phyloP scores from a whole-genome alignment of 2,888 invertebrate genomes.

The Automeris io region DNA sequence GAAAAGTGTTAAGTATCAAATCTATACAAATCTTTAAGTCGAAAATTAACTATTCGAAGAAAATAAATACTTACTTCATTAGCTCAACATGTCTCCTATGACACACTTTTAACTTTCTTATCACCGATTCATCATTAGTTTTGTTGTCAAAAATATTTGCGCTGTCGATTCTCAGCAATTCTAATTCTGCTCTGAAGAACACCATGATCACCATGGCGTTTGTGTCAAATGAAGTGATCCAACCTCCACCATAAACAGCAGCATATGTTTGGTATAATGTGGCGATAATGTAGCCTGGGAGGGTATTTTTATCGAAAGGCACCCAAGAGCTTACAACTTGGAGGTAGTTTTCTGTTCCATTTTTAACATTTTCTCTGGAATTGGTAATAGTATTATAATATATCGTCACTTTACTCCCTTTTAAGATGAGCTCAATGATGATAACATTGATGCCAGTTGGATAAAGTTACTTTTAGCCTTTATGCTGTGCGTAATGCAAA shows the following conservation, averaged over 20 bases:
- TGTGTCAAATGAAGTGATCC: slow-evolving; percentile 62
- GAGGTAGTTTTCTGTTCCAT: slow-evolving; percentile 43
- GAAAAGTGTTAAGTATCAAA: neutral
- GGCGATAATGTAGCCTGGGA: slow-evolving; percentile 41
- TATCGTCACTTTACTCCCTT: too few relatives aligned
- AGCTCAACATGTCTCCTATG: slow-evolving; percentile 48
- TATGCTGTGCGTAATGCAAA: too few relatives aligned
- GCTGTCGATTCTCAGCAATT: slow-evolving; percentile 46
- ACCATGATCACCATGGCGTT: slow-evolving; percentile 63
- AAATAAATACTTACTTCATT: slow-evolving; percentile 41
- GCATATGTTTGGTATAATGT: slow-evolving; percentile 50
- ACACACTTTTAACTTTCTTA: slow-evolving; percentile 39
- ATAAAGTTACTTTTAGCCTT: too few relatives aligned
- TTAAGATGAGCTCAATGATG: too few relatives aligned
- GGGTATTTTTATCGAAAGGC: slow-evolving; percentile 50
- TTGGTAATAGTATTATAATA: too few relatives aligned
- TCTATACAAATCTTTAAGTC: neutral
- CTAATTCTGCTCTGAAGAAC: slow-evolving; percentile 53
- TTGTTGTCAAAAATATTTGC: slow-evolving; percentile 38
- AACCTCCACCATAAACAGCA: slow-evolving; percentile 55
- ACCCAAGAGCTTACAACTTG: slow-evolving; percentile 65
- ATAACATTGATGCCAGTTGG: too few relatives aligned
- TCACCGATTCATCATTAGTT: slow-evolving; percentile 20
- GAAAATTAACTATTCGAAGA: neutral
- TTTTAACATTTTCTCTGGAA: slow-evolving; percentile 33